phyloP scores from a whole-genome alignment of 2,888 invertebrate genomes.

The Hemicrepidius hirtus region DNA sequence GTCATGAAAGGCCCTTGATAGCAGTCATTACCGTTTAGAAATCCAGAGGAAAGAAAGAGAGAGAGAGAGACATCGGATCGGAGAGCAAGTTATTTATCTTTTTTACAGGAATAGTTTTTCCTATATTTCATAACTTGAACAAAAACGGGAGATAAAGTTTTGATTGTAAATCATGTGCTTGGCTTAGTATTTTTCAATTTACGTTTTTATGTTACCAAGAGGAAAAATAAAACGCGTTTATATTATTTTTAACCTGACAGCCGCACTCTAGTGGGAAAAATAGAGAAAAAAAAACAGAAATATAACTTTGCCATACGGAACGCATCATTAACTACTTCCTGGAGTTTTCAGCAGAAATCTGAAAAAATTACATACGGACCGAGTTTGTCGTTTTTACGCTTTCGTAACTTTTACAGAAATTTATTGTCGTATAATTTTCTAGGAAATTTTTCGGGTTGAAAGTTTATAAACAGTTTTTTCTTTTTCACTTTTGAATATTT shows the following conservation, averaged over 20 bases:
- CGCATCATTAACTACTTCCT: conserved; percentile 29
- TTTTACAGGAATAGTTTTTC: conserved; percentile 49
- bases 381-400: neutral
- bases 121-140: conserved; percentile 52
- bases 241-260: conserved; percentile 44
- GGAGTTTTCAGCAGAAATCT: neutral
- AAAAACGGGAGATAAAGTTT: conserved; percentile 47
- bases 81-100: conserved; percentile 48
- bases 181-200: conserved; percentile 49
- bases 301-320: conserved; percentile 16
- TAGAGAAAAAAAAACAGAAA: conserved; percentile 10
- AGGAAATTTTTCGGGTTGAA: too few relatives aligned
- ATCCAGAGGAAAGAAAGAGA: conserved; percentile 45
- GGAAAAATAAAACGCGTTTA: conserved; percentile 48
- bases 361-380: conserved; percentile 4
- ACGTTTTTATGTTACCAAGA: conserved; percentile 47
- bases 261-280: conserved; percentile 32
- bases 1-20: conserved; percentile 47
- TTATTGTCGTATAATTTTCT: too few relatives aligned
- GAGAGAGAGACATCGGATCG: too few relatives aligned
- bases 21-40: conserved; percentile 51
- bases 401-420: neutral
- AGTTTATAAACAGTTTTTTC: too few relatives aligned
- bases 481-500: too few relatives aligned
- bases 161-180: conserved; percentile 49